Conservation (phyloP, 2,113 vertebrate genomes). For the Hylia prasina region DNA sequence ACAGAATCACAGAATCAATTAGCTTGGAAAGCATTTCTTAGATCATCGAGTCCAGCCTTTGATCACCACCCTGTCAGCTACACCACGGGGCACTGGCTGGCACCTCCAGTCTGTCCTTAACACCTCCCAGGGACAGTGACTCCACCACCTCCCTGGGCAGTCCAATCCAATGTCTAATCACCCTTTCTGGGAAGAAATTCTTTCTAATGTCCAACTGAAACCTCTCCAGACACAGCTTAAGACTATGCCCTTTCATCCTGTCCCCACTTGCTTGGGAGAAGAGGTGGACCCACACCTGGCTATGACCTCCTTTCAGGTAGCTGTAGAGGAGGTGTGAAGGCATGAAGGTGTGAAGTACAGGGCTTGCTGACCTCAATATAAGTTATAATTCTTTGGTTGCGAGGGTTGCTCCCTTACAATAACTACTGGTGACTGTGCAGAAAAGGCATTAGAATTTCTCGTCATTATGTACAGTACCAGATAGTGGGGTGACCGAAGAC, state of each 20-base stretch:
- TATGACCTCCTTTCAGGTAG: not conserved
- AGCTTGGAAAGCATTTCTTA: not conserved
- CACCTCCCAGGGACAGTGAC: not conserved
- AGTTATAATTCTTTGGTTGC: not conserved
- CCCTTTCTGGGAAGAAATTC: not conserved
- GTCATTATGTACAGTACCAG: not conserved
- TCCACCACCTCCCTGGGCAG: not conserved
- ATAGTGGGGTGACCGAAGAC: not conserved
- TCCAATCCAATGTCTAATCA: not conserved
- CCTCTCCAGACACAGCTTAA: not conserved
- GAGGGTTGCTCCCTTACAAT: not conserved
- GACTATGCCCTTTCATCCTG: too few species aligned
- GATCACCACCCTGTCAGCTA: not conserved
- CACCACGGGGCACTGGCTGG: not conserved
- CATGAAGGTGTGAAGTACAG: not conserved
- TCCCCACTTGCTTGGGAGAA: not conserved
- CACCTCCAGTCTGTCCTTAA: not conserved
- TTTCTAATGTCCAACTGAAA: not conserved
- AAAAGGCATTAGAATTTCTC: not conserved
- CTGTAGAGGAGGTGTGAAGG: not conserved
- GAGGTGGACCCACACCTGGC: not conserved
- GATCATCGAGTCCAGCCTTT: rapidly evolving
- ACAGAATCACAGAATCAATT: not conserved
- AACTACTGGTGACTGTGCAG: not conserved
- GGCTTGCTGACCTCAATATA: not conserved